Evolutionary conservation across 2,888 invertebrate genomes (phyloP).

Genomic region (Periphyllus acericola): DNA sequence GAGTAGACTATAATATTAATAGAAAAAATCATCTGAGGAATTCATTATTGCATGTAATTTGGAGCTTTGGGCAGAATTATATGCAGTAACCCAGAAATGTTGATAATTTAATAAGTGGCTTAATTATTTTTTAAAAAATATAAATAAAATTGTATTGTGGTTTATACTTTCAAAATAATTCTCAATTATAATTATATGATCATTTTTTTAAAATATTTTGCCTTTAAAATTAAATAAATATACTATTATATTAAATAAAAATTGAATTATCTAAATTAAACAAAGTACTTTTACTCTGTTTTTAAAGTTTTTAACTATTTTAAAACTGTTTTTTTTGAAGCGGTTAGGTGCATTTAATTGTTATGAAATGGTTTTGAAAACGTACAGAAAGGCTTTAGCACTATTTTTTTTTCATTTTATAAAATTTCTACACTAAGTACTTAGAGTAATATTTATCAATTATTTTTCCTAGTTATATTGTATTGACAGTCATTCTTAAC

Average conservation of each 20-base stretch:
- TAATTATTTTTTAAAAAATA: background rate
- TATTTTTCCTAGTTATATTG: background rate
- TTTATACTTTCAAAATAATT: too few species aligned
- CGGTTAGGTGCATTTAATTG: constrained; percentile 53
- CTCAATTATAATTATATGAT: too few species aligned
- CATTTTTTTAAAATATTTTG: too few species aligned
- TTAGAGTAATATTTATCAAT: background rate
- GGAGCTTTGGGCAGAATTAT: background rate
- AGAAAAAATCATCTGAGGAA: background rate
- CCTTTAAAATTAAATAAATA: too few species aligned
- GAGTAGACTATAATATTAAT: background rate
- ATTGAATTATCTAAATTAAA: too few species aligned
- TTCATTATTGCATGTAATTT: background rate
- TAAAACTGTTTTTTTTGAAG: constrained; percentile 27
- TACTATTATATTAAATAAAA: too few species aligned
- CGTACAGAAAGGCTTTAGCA: constrained; percentile 27
- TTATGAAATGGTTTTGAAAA: constrained; percentile 41
- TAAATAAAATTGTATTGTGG: too few species aligned
- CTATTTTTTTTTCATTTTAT: background rate
- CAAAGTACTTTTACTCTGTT: too few species aligned
- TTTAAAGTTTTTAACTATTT: too few species aligned
- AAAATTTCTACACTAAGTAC: background rate
- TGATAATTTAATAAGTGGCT: background rate
- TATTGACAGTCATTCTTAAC: constrained; percentile 22
- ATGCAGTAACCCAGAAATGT: background rate